Conservation (phyloP, 2,888 invertebrate genomes). For the Spisula solida region DNA sequence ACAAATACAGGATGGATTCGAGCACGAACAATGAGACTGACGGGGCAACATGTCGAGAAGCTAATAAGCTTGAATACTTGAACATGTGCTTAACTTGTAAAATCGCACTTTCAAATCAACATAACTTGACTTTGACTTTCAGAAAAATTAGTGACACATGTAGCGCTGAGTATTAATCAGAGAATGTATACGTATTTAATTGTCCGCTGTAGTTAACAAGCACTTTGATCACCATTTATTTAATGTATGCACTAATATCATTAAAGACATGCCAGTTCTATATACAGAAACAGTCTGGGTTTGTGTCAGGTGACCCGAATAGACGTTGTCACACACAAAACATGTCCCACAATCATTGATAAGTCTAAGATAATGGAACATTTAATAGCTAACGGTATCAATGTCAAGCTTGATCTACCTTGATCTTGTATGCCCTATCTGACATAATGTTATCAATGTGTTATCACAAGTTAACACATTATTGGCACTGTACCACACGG, state of each 20-base stretch:
- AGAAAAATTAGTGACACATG: too few relatives aligned
- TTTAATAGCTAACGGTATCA: conserved; percentile 17
- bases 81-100: too few relatives aligned
- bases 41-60: too few relatives aligned
- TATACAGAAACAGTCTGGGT: not conserved
- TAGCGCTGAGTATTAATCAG: not conserved
- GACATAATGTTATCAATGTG: conserved; percentile 44
- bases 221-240: not conserved
- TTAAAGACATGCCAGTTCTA: not conserved
- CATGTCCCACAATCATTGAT: conserved; percentile 11
- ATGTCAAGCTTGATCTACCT: not conserved
- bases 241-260: not conserved
- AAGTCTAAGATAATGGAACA: not conserved
- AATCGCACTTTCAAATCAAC: too few relatives aligned
- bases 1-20: too few relatives aligned
- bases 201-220: not conserved
- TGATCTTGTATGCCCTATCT: conserved; percentile 19
- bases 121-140: too few relatives aligned
- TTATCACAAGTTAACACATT: conserved; percentile 49
- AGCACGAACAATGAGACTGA: too few relatives aligned
- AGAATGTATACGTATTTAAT: not conserved
- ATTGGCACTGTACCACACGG: conserved; percentile 46
- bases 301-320: conserved; percentile 8
- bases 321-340: not conserved
- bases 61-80: too few relatives aligned